Evolutionary conservation across 1,140 invertebrate genomes (phyloP), one percentile per base, ranked within the genome.

Genomic region (Hylaeus anthracinus): DNA sequence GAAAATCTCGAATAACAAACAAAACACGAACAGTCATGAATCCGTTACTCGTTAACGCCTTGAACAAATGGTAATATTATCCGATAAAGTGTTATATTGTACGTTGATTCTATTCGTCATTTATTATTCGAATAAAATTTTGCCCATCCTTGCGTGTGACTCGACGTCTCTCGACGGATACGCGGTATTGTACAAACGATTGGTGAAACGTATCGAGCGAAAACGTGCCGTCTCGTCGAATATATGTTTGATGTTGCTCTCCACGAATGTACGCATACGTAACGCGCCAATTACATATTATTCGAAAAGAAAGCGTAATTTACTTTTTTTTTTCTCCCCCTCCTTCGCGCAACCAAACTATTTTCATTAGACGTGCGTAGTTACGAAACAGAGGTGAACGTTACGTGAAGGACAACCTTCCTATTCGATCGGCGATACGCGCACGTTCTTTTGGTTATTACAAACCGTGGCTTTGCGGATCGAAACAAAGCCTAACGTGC

Each of bases 201-300:
- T 2, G 26, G 10, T 10, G n/a, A 55, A 61, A 43, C 41, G 43
- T n/a, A 48, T 64, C 5, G 1, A 56, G 12, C 39, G 14, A 26
- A 9, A 55, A 39, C 3, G 58, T 56, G 2, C 0, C 12, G 43
- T 37, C 14, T n/a, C 43, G 1, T 10, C 61, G 51, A 72, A 53
- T 26, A 53, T 26, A n/a, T 39, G 67, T 8, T 9, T 14, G 37
- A 70, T 26, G 37, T 53, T 55, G 39, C 51, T 48, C 9, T 39
- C 26, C 9, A 15, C 41, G 55, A 48, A 55, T 45, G 51, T 72
- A n/a, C 43, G 12, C 60, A 10, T 77, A 79, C 15, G 64, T 51
- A 61, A 74, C 14, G 71, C 39, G 41, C 51, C 14, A 80, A 74
- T 67, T 75, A 75, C 63, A 79, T 48, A 26, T 61, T 48, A 26